Evolutionary conservation across 1,140 invertebrate genomes (phyloP), one percentile per base, ranked within the genome.

Genomic region (Bombus soroeensis): DNA sequence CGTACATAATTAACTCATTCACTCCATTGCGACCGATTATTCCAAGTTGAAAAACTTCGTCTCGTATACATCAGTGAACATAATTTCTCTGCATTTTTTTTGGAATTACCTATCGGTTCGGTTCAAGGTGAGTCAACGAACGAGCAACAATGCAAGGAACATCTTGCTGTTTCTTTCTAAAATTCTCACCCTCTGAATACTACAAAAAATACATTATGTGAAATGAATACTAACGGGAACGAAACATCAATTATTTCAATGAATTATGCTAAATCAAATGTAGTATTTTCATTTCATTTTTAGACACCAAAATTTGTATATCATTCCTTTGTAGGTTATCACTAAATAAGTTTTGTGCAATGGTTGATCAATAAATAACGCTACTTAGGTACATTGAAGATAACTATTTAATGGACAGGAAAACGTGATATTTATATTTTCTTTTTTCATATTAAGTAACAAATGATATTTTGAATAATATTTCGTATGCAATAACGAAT

Each of bases 51-150:
- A 34, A n/a, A 59, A 77, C 28, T 59, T 74, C 15, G 5, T 81
- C 28, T 70, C 28, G 22, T 12, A 15, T 73, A 47, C 43, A 73
- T 64, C 43, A 28, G 32, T n/a, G 41, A 62, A 59, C 70, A 62
- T 37, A 66, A 73, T 85, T 47, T 34, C 15, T 28, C 28, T 84
- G 43, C 59, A 81, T 41, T 77, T 72, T 72, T 66, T 47, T 37
- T n/a, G n/a, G 74, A 41, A 77, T 75, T 83, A 62, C 41, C 62
- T 70, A 59, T 83, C 59, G 39, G 57, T 71, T 83, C 59, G 53
- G 57, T 83, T 81, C 72, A 81, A 89, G 89, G 89, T 90, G 89
- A 90, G 89, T 89, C 78, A 57, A 87, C 70, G 84, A 71, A 71
- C 85, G 70, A 43, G 5, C 43, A 81, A 37, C 43, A 57, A 81